Conservation (phyloP, 37 sponge, comb jelly and placozoan genomes). For the Chondrosia reniformis region DNA sequence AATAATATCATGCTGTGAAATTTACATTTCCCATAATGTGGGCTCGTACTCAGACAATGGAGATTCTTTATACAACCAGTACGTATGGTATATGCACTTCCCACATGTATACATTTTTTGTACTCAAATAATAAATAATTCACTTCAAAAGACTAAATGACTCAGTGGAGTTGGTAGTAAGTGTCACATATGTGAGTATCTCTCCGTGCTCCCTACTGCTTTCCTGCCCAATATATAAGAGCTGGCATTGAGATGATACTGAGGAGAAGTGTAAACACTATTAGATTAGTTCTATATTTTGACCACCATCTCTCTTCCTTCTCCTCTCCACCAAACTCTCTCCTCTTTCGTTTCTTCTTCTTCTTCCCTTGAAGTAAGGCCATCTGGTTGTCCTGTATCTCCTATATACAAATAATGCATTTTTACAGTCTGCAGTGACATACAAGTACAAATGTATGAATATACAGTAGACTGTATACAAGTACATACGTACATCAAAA, state of each 20-base stretch:
- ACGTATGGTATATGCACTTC: too few relatives aligned
- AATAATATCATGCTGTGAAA: too few relatives aligned
- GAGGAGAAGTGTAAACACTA: too few relatives aligned
- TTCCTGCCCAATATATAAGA: too few relatives aligned
- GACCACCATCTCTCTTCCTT: constrained; percentile 10
- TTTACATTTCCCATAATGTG: too few relatives aligned
- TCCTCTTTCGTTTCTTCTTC: constrained; percentile 23
- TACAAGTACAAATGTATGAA: not conserved
- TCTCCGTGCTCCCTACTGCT: not conserved
- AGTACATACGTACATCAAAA: too few relatives aligned
- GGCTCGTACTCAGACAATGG: too few relatives aligned
- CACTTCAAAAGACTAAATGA: not conserved
- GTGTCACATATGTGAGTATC: not conserved
- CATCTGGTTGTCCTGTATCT: not conserved
- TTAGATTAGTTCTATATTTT: not conserved
- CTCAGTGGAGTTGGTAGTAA: not conserved
- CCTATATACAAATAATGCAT: not conserved
- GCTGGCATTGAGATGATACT: too few relatives aligned
- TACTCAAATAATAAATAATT: too few relatives aligned
- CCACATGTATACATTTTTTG: too few relatives aligned
- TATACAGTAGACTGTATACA: not conserved
- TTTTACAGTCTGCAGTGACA: not conserved
- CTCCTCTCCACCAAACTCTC: not conserved
- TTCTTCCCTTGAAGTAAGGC: constrained; percentile 37
- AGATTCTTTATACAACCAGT: too few relatives aligned